phyloP scores from a whole-genome alignment of 2,797 vertebrate genomes.

The Acridotheres tristis region DNA sequence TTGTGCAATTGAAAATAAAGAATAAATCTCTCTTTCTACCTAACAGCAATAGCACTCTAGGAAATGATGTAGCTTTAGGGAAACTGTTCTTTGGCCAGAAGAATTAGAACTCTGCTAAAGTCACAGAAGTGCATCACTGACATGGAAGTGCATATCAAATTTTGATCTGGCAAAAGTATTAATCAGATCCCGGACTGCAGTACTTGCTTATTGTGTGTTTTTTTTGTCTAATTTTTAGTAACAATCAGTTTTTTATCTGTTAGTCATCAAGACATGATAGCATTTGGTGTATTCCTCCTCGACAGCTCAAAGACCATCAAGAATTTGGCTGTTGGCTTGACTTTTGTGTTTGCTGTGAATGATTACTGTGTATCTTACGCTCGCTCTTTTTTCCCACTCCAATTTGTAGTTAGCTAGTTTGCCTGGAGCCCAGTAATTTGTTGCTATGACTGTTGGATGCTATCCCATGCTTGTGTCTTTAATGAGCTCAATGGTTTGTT shows the following conservation, averaged over 20 bases:
- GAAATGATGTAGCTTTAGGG: neutral
- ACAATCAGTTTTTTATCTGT: neutral
- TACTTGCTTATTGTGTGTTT: neutral
- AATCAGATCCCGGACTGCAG: neutral
- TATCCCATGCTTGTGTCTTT: slow-evolving; percentile 49
- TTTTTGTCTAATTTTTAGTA: neutral
- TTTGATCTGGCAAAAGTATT: neutral
- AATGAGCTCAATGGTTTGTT: slow-evolving; percentile 61
- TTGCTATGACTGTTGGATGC: slow-evolving; percentile 54
- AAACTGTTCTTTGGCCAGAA: neutral
- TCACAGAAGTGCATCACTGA: neutral
- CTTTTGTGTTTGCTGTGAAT: neutral
- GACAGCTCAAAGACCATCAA: neutral
- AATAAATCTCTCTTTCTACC: neutral
- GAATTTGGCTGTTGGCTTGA: neutral
- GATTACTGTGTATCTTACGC: neutral
- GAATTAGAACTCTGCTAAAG: neutral
- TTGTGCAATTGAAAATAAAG: neutral
- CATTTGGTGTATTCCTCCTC: neutral
- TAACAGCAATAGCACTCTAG: neutral
- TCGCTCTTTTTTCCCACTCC: slow-evolving; percentile 3
- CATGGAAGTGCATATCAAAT: neutral
- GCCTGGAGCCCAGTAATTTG: slow-evolving; percentile 53
- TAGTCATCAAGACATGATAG: neutral
- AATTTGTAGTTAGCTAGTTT: slow-evolving; percentile 43